Percentiles rank a stretch among this genome's conserved stretches.
phyloP scores from a whole-genome alignment of 2,888 invertebrate genomes.

The Candidula unifasciata region DNA sequence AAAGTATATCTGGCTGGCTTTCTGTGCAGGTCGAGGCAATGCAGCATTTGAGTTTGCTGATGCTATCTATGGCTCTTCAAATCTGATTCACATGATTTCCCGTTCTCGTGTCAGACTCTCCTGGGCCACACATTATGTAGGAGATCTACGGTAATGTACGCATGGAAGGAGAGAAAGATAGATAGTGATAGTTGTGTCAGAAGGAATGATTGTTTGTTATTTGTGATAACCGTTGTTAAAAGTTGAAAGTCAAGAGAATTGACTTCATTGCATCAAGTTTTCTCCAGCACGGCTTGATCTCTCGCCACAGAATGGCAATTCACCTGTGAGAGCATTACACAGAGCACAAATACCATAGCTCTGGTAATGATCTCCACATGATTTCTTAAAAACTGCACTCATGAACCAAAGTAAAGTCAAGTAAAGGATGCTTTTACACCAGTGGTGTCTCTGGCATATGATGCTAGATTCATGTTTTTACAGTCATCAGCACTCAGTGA shows the following conservation, averaged over 20 bases:
- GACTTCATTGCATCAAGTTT: too few relatives aligned
- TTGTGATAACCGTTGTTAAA: too few relatives aligned
- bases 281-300: too few relatives aligned
- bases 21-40: conserved; percentile 73
- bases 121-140: conserved; percentile 77
- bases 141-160: conserved; percentile 72
- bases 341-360: too few relatives aligned
- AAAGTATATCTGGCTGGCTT: neutral
- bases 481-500: too few relatives aligned
- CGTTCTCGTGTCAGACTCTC: conserved; percentile 73
- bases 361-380: too few relatives aligned
- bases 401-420: too few relatives aligned
- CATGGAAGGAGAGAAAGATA: neutral
- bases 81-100: conserved; percentile 74
- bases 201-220: neutral
- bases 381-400: too few relatives aligned
- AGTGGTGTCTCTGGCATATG: too few relatives aligned
- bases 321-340: too few relatives aligned
- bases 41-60: conserved; percentile 76
- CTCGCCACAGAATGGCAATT: too few relatives aligned
- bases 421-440: neutral
- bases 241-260: neutral
- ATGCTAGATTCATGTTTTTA: too few relatives aligned
- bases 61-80: conserved; percentile 74
- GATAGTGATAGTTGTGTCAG: neutral